Evolutionary conservation across 2,797 vertebrate species (phyloP).

Genomic region (Lutjanus campechanus): DNA sequence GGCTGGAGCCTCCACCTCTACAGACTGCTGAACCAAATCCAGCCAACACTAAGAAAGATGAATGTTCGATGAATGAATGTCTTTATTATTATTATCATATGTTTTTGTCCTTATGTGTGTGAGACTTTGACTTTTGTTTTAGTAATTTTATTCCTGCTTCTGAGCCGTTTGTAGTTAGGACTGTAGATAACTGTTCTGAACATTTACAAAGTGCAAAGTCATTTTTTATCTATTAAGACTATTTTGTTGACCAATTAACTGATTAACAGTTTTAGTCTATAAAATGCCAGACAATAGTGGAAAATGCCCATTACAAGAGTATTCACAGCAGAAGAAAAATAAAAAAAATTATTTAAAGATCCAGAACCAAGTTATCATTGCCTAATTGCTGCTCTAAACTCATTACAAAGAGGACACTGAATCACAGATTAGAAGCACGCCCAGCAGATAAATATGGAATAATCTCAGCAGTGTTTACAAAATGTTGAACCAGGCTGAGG

Average conservation of each 20-base stretch:
- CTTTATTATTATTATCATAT: too few relatives aligned
- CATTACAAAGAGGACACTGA: neutral
- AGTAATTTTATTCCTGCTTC: neutral
- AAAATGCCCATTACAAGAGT: too few relatives aligned
- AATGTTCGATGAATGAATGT: too few relatives aligned
- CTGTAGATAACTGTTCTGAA: neutral
- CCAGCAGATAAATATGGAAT: conserved; percentile 13
- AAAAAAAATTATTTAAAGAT: too few relatives aligned
- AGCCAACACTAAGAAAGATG: neutral
- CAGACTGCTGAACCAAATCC: neutral
- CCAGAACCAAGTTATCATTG: neutral
- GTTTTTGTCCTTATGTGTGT: too few relatives aligned
- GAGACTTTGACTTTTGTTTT: too few relatives aligned
- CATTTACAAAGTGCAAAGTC: neutral
- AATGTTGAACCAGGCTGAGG: conserved; percentile 30
- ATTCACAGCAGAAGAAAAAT: too few relatives aligned
- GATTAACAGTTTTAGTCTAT: too few relatives aligned
- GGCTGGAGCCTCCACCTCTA: neutral
- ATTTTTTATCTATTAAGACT: neutral
- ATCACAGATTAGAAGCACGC: neutral
- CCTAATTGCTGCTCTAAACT: neutral
- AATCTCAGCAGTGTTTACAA: conserved; percentile 57
- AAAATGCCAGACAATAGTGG: neutral
- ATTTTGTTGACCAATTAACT: neutral
- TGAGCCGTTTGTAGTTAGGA: neutral